Conservation (phyloP, 2,888 invertebrate species). For the Lycocerus yunnanus region DNA sequence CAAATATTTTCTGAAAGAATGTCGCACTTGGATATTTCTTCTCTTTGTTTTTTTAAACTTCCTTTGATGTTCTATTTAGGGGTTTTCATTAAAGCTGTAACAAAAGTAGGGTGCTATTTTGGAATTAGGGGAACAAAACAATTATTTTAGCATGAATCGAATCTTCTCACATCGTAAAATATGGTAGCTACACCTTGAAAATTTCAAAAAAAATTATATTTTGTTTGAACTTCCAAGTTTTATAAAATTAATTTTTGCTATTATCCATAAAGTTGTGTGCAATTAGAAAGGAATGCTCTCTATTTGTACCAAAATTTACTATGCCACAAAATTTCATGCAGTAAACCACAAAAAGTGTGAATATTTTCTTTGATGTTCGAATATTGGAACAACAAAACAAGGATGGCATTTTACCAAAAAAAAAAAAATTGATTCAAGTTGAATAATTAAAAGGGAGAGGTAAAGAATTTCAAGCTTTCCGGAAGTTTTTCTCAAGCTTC, state of each 20-base stretch:
- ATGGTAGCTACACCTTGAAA: not conserved
- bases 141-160: not conserved
- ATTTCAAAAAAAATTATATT: no score
- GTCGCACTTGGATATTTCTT: not conserved
- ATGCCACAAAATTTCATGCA: not conserved
- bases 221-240: no score
- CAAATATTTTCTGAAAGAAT: not conserved
- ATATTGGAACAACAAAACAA: not conserved
- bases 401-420: not conserved
- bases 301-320: not conserved
- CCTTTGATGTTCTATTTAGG: not conserved
- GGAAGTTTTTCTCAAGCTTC: not conserved
- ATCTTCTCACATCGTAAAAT: not conserved
- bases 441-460: not conserved
- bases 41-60: not conserved
- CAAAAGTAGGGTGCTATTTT: not conserved
- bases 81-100: not conserved
- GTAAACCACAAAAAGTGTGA: not conserved
- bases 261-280: no score
- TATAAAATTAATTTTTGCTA: no score
- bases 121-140: not conserved
- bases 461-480: not conserved
- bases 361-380: not conserved
- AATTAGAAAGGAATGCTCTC: no score
- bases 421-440: not conserved